Base-by-base conservation (phyloP, 1,140 invertebrate species). In the Hetaerina americana region DNA sequence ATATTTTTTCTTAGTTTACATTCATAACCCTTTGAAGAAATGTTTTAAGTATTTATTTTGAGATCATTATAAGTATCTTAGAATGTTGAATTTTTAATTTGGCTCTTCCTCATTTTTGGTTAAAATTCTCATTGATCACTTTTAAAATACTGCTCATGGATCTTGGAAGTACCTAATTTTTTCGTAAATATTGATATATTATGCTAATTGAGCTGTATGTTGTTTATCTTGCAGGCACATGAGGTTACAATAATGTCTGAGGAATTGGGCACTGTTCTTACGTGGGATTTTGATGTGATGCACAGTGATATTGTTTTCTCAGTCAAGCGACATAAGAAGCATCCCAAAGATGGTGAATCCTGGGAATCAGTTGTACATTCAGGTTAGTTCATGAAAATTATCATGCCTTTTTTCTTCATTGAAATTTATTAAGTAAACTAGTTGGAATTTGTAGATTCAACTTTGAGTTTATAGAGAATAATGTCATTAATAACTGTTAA, bases 261-360 rank as follows among this genome's bases (percentile, higher is more conserved):
- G 66, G 93, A 96, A 81, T 87, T 89, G 57, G 92, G 94, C 69
- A 92, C 91, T 79, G 94, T 97, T 70, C 86, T 98, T 15, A 97
- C 95, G 22, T 98, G 95, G 95, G 96, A 97, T 81, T 97, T 97
- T 85, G 96, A 98, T 83, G 92, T 97, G 8, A 86, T 96, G 80
- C 88, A 94, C 67, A 92, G 94, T 76, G 92, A 95, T 79, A 87
- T 96, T 74, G 86, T 89, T 72, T 97, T 96, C 82, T 89, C 90
- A 27, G 89, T 97, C n/a, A 88, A 92, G 10, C 15, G 22, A 57
- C 40, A 57, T 10, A 57, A 57, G 22, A 57, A 57, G 40, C 40
- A 18, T 57, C 22, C 22, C 15, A 57, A 57, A 10, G 40, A 57
- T 1, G 22, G 40, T 57, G 40, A 57, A 57, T 18, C 2, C 15